phyloP scores from a whole-genome alignment of 2,888 invertebrate genomes.

The Thymelicus lineola region DNA sequence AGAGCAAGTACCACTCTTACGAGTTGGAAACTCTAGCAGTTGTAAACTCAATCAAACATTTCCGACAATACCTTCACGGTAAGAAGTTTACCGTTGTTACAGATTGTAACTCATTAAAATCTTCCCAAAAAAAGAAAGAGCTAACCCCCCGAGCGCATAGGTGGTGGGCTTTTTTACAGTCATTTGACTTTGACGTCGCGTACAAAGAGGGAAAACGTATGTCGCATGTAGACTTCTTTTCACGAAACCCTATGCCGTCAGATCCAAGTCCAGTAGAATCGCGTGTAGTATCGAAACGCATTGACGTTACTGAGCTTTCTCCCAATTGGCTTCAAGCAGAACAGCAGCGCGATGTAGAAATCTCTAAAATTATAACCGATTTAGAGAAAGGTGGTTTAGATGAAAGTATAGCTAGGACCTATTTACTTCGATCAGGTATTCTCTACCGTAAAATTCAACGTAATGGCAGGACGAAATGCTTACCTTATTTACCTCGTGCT shows the following conservation, averaged over 20 bases:
- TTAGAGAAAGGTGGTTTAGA: conserved; percentile 3
- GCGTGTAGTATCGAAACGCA: not conserved
- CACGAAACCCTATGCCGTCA: conserved; percentile 36
- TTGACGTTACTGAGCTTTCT: conserved; percentile 21
- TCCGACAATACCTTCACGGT: conserved; percentile 46
- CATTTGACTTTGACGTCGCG: conserved; percentile 43
- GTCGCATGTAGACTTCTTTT: conserved; percentile 41
- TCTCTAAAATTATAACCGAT: conserved; percentile 28
- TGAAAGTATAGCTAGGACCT: conserved; percentile 30
- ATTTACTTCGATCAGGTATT: conserved; percentile 29
- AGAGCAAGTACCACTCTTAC: conserved; percentile 41
- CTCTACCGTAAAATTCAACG: conserved; percentile 38
- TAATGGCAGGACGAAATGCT: conserved; percentile 16
- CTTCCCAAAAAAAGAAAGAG: conserved; percentile 47
- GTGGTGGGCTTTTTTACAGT: conserved; percentile 50
- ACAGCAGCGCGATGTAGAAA: conserved; percentile 38
- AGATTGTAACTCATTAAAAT: conserved; percentile 50
- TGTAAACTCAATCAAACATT: conserved; percentile 46
- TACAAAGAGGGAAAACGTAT: conserved; percentile 39
- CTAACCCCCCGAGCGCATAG: conserved; percentile 47
- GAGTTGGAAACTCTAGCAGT: not conserved
- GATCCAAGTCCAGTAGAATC: fast-evolving
- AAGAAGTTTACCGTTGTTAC: conserved; percentile 41
- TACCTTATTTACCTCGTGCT: conserved; percentile 35
- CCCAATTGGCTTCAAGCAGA: conserved; percentile 31